phyloP scores from a whole-genome alignment of 2,888 invertebrate species.

The Dicranocentrus wangi region DNA sequence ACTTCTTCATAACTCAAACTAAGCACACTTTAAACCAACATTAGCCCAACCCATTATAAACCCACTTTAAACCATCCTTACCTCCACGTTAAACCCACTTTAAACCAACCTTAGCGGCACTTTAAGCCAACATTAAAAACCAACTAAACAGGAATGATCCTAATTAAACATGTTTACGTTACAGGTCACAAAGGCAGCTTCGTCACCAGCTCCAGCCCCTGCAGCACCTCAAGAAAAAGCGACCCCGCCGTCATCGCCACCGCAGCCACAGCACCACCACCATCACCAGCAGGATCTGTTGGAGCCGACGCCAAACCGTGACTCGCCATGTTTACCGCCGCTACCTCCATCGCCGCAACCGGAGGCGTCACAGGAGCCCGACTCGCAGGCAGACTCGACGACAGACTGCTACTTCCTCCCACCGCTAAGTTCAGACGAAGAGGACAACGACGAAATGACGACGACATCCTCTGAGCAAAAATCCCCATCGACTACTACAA shows the following conservation, averaged over 20 bases:
- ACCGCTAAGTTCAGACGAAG: slow-evolving; percentile 6
- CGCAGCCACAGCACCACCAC: background rate
- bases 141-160: no score
- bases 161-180: background rate
- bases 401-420: slow-evolving; percentile 29
- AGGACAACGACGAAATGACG: no score
- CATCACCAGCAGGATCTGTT: slow-evolving; percentile 12
- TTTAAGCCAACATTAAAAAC: no score
- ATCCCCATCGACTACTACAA: no score
- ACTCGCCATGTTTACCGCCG: slow-evolving; percentile 16
- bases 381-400: no score
- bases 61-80: no score
- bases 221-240: background rate
- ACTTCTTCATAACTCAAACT: background rate
- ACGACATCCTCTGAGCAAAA: no score
- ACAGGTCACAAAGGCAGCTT: background rate
- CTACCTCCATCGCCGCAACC: slow-evolving; percentile 29
- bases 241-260: background rate
- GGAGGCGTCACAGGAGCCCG: no score
- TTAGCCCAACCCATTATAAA: no score
- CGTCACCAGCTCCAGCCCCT: no score
- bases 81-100: no score
- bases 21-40: background rate
- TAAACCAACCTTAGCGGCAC: no score
- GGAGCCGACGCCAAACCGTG: slow-evolving; percentile 6